Percentiles rank a stretch among this genome's conserved stretches.
Conservation (phyloP, 2,113 vertebrate genomes). For the Hyperoodon ampullatus region DNA sequence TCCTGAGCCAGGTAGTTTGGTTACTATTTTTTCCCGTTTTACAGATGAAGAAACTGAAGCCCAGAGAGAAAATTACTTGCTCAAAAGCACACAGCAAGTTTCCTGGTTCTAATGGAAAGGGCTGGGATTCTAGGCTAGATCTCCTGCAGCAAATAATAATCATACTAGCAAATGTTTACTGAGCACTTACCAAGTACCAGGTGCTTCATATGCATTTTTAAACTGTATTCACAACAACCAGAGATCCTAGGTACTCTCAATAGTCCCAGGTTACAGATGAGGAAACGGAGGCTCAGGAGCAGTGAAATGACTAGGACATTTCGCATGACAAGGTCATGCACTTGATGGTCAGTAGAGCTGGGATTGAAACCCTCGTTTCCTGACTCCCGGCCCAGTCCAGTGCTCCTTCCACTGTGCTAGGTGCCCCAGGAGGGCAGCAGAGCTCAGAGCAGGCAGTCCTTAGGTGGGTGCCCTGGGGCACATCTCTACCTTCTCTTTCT, state of each 20-base stretch:
- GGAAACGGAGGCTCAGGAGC: neutral
- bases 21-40: constrained; percentile 48
- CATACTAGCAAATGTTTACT: neutral
- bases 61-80: neutral
- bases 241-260: neutral
- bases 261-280: neutral
- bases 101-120: neutral
- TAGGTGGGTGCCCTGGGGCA: neutral
- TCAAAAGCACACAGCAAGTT: neutral
- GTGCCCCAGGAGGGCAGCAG: neutral
- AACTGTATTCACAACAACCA: neutral
- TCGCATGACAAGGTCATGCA: neutral
- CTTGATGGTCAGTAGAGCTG: neutral
- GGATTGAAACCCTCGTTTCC: neutral
- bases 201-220: neutral
- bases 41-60: neutral
- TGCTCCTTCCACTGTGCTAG: neutral
- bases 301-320: neutral
- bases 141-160: neutral
- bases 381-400: neutral
- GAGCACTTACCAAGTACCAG: neutral
- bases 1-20: neutral
- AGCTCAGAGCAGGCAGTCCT: neutral
- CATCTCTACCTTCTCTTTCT: neutral
- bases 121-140: neutral